These are phyloP conservation scores for Martes flavigula DNA, from an alignment of 2,797 vertebrate genomes.

Conservation along the genomic window DNA sequence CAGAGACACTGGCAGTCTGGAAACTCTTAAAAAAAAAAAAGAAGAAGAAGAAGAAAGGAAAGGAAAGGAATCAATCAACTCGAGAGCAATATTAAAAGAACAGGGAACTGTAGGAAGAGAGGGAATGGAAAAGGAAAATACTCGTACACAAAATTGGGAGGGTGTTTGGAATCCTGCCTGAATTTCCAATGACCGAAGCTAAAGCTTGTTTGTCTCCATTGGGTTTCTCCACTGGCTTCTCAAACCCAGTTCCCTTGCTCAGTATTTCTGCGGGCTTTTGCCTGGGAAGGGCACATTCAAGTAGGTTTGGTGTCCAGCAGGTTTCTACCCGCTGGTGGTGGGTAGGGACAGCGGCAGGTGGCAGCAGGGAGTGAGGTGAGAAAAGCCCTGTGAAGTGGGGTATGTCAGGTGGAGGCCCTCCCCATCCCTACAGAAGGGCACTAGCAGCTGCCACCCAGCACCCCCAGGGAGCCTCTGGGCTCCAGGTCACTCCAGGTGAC, in stretches of 20 bases:
- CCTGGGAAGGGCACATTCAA: background rate
- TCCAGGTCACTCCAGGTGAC: background rate
- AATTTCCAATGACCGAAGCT: background rate
- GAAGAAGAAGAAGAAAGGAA: background rate
- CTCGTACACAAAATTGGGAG: background rate
- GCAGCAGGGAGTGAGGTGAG: fast-evolving
- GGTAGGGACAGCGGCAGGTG: background rate
- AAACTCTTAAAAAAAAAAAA: background rate
- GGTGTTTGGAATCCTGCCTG: background rate
- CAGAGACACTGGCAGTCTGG: background rate
- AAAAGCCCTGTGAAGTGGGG: fast-evolving
- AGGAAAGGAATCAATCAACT: background rate
- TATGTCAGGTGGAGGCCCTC: background rate
- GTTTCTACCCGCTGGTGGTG: background rate
- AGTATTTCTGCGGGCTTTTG: background rate
- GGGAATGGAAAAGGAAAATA: background rate
- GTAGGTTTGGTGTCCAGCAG: background rate
- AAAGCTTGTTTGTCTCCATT: background rate
- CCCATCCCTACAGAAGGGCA: background rate
- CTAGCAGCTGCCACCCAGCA: background rate
- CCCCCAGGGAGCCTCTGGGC: background rate
- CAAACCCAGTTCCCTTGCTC: background rate
- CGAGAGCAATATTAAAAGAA: background rate
- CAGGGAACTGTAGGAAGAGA: background rate
- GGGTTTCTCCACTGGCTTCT: background rate